phyloP scores from a whole-genome alignment of 2,888 invertebrate species.

The Himalopsyche japonica region DNA sequence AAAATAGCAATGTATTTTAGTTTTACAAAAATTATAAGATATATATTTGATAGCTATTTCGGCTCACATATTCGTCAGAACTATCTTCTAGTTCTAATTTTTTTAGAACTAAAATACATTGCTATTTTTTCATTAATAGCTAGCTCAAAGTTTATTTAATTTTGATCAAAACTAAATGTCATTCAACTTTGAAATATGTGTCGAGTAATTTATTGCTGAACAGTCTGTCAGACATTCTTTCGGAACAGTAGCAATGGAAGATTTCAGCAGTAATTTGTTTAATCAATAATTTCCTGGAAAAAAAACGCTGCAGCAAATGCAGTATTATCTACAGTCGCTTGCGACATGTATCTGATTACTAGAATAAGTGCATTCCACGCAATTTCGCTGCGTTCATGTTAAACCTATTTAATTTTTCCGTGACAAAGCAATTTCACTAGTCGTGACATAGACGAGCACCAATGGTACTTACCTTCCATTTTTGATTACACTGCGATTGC shows the following conservation, averaged over 20 bases:
- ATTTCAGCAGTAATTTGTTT: not conserved
- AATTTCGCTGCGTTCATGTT: not conserved
- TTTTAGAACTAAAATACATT: no score
- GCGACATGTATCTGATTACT: not conserved
- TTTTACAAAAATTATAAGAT: no score
- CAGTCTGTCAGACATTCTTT: not conserved
- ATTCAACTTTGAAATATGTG: no score
- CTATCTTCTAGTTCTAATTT: no score
- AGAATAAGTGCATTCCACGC: slow-evolving; percentile 6
- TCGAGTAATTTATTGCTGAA: no score
- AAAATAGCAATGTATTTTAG: no score
- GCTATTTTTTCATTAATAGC: no score
- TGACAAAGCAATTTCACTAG: slow-evolving; percentile 1
- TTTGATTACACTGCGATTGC: not conserved
- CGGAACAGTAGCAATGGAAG: not conserved
- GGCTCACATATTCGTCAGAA: no score
- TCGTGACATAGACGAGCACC: not conserved
- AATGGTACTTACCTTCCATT: not conserved
- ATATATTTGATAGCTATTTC: no score
- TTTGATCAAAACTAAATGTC: no score
- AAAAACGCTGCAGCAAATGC: not conserved
- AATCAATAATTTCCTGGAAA: not conserved
- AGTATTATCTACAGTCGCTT: not conserved
- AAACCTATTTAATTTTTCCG: slow-evolving; percentile 6
- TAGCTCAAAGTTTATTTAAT: no score